phyloP scores from a whole-genome alignment of 1,140 invertebrate genomes.

The Lepidurus arcticus region DNA sequence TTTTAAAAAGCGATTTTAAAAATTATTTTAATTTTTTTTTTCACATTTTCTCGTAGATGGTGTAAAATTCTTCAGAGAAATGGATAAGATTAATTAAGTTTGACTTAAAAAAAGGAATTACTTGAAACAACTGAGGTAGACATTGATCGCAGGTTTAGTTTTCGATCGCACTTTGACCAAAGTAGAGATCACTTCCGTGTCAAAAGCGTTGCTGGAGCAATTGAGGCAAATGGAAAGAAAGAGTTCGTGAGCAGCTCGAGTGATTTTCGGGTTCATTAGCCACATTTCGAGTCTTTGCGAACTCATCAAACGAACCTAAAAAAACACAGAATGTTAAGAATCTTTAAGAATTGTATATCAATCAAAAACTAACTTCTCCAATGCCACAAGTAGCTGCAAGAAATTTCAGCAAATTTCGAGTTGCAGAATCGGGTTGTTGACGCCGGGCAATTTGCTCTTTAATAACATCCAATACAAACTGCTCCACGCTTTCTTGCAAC shows the following conservation, averaged over 20 bases:
- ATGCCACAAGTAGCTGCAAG: slow-evolving; percentile 31
- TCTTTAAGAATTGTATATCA: neutral
- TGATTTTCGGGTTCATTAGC: slow-evolving; percentile 92
- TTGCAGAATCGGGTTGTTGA: slow-evolving; percentile 31
- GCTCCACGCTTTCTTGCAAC: slow-evolving; percentile 10
- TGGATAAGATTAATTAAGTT: too few relatives aligned
- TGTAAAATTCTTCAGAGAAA: too few relatives aligned
- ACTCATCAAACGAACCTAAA: slow-evolving; percentile 66
- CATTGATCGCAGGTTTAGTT: slow-evolving; percentile 82
- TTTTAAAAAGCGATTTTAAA: too few relatives aligned
- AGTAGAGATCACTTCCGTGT: slow-evolving; percentile 83
- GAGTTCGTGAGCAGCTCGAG: slow-evolving; percentile 86
- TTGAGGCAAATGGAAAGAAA: slow-evolving; percentile 87
- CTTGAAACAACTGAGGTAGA: slow-evolving; percentile 78
- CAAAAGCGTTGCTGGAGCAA: slow-evolving; percentile 68
- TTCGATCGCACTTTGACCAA: slow-evolving; percentile 87
- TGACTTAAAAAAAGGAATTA: slow-evolving; percentile 44
- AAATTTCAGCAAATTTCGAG: slow-evolving; percentile 33
- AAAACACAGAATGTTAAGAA: neutral
- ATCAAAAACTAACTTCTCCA: neutral
- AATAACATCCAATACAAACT: slow-evolving; percentile 27
- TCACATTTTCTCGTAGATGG: too few relatives aligned
- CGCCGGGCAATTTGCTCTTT: slow-evolving; percentile 28
- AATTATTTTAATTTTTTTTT: too few relatives aligned
- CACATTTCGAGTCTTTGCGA: slow-evolving; percentile 81